A percentile compares a stretch with the other conserved stretches of the same genome.
Conservation (phyloP, 2,113 vertebrate species). For the Lophius piscatorius region DNA sequence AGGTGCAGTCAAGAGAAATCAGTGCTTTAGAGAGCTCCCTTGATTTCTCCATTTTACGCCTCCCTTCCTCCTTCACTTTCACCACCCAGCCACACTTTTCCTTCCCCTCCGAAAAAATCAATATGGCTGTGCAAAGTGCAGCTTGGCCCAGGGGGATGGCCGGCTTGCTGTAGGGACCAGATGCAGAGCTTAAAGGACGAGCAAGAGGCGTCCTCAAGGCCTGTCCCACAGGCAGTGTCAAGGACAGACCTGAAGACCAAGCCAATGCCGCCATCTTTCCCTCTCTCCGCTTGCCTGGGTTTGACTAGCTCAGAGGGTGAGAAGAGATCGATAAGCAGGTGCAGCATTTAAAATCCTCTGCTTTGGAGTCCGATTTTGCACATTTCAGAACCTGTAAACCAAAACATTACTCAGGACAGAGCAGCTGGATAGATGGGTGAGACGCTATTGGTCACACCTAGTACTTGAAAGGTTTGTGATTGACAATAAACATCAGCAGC, state of each 20-base stretch:
- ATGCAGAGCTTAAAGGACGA: slow-evolving; percentile 50
- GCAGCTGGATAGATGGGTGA: slow-evolving; percentile 44
- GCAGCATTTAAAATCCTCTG: slow-evolving; percentile 85
- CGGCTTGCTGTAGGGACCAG: slow-evolving; percentile 52
- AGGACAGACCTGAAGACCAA: slow-evolving; percentile 78
- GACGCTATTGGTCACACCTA: slow-evolving; percentile 46
- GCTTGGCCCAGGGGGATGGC: slow-evolving; percentile 67
- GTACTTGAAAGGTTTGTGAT: slow-evolving; percentile 71
- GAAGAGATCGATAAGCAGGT: slow-evolving; percentile 81
- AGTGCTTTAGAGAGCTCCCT: slow-evolving; percentile 68
- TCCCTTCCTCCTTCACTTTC: slow-evolving; percentile 35
- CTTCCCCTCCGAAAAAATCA: slow-evolving; percentile 78
- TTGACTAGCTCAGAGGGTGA: slow-evolving; percentile 54
- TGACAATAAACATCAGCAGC: slow-evolving; percentile 73
- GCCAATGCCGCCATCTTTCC: slow-evolving; percentile 37
- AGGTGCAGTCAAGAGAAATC: slow-evolving; percentile 81
- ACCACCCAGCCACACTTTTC: slow-evolving; percentile 61
- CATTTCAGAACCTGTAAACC: slow-evolving; percentile 62
- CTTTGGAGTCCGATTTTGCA: slow-evolving; percentile 72
- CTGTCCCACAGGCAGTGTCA: slow-evolving; percentile 77
- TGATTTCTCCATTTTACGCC: slow-evolving; percentile 46
- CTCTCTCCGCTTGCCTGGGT: slow-evolving; percentile 22
- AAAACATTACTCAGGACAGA: slow-evolving; percentile 43
- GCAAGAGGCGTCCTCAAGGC: slow-evolving; percentile 70
- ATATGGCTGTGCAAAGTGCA: slow-evolving; percentile 82